Conservation (phyloP, 2,797 vertebrate species). For the Florisuga fusca region DNA sequence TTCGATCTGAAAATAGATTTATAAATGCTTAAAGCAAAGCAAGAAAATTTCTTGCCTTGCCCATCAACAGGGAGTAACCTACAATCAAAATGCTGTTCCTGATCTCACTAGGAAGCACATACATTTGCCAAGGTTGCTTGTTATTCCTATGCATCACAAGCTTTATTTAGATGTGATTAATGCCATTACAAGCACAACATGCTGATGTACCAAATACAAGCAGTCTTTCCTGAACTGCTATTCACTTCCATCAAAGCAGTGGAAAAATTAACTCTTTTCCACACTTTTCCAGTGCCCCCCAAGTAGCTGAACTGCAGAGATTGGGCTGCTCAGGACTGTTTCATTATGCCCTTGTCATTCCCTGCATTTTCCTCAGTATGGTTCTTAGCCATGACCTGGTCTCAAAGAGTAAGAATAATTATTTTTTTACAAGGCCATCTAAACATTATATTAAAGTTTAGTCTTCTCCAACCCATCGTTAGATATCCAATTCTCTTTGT, state of each 20-base stretch:
- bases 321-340: neutral
- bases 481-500: neutral
- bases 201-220: neutral
- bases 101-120: neutral
- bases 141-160: neutral
- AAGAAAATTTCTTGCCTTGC: neutral
- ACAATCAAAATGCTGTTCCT: neutral
- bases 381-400: neutral
- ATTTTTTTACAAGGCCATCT: neutral
- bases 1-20: constrained; percentile 20
- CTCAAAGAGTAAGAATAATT: neutral
- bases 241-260: neutral
- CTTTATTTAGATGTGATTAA: neutral
- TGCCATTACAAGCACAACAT: neutral
- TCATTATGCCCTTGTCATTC: neutral
- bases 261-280: neutral
- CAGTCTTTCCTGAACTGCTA: neutral
- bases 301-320: neutral
- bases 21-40: neutral
- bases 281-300: neutral
- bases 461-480: neutral
- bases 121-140: neutral
- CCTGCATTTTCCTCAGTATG: neutral
- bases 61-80: neutral
- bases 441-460: neutral